Conservation (phyloP, 2,113 vertebrate genomes). For the Tinamus guttatus region DNA sequence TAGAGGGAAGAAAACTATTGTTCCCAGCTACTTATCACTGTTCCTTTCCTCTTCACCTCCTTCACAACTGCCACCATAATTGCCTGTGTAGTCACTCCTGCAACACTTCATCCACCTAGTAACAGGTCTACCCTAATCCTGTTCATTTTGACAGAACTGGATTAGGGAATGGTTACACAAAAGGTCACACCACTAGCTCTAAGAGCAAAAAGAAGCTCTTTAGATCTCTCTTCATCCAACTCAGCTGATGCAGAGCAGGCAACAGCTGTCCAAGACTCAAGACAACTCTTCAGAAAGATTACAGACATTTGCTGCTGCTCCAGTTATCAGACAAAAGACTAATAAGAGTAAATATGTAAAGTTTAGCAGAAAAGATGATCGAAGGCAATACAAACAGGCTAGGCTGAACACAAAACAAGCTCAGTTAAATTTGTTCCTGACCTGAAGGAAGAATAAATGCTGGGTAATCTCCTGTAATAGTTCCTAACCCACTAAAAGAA, state of each 20-base stretch:
- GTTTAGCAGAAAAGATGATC: background rate
- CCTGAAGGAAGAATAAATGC: slow-evolving; percentile 96
- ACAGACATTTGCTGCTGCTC: background rate
- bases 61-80: background rate
- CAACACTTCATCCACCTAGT: background rate
- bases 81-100: background rate
- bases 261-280: background rate
- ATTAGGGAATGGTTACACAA: background rate
- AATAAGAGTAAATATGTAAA: background rate
- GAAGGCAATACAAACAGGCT: background rate
- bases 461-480: slow-evolving; percentile 95
- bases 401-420: background rate
- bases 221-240: background rate
- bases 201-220: background rate
- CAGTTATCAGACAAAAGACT: background rate
- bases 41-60: background rate
- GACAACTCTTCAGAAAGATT: background rate
- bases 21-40: background rate
- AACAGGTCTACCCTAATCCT: background rate
- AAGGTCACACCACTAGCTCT: background rate
- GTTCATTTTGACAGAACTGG: background rate
- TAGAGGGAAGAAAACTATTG: background rate
- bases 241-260: background rate
- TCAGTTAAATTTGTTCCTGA: slow-evolving; percentile 56
- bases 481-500: slow-evolving; percentile 73